Evolutionary conservation across 2,797 vertebrate species (phyloP), one percentile per base, ranked within the genome.

Genomic region (Dicrostonyx torquatus): DNA sequence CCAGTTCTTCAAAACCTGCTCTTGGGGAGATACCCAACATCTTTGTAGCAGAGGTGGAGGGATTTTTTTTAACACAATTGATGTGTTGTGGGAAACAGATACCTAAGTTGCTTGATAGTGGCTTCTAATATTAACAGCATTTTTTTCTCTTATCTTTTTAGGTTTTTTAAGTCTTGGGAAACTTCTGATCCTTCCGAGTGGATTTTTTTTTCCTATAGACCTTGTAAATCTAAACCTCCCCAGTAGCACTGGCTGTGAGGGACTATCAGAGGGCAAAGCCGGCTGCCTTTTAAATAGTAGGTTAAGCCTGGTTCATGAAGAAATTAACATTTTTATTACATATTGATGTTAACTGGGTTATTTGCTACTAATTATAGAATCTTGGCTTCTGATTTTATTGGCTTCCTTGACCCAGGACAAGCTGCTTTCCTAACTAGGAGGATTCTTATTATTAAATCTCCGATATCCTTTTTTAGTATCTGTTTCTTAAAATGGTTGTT

Each of bases 261-360:
- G 86, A 58, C 29, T 78, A 84, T 82, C 29, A 91, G 89, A 93
- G 22, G 14, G 18, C 58, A 48, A 0, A 34, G 15, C 40, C 6
- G 12, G 9, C 73, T 93, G 91, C 70, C 31, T 43, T 90, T 82
- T 73, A 83, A 93, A 89, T 4, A 40, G 43, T 15, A 85, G 64
- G 80, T 29, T 95, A 96, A 96, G 66, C 68, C 40, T 87, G 66
- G n/a, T 8, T 89, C 73, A 82, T 26, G 2, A 92, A 76, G 93
- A 94, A 58, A 60, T 91, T 91, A 82, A 10, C 87, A 50, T 20
- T 73, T 20, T 68, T 89, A 50, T 34, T 40, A 64, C n/a, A 82
- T 87, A 92, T 48, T 82, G 91, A 78, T 92, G 86, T 31, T 62
- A 45, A 73, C 45, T 82, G 40, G 22, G 37, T 80, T 90, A 62